Base-by-base conservation (phyloP, 2,113 vertebrate genomes). In the Phaethon lepturus region DNA sequence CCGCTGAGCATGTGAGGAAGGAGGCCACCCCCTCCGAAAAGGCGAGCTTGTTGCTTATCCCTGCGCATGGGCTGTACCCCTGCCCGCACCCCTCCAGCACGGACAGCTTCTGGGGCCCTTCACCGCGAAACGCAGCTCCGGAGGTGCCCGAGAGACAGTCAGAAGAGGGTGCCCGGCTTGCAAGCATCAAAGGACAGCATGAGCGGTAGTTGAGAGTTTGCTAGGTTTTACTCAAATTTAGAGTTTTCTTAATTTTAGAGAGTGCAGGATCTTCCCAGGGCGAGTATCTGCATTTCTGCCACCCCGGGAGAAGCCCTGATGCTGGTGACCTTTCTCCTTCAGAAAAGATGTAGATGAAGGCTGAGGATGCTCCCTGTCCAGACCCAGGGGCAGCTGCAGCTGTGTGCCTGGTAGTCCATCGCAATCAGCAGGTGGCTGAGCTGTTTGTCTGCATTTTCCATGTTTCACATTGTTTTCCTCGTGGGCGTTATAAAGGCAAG, bases 381-480 rank as follows among this genome's bases (percentile, higher is more conserved):
- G 78, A 85, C 3, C 18, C 31, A 31, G 29, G n/a, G 81, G 23
- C 35, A 89, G 85, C 59, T 81, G 81, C 92, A 88, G 69, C 93
- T 96, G 60, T 62, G 24, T 63, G 81, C 66, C 74, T 82, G 58
- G 74, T 88, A 93, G 81, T 82, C 78, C 4, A 4, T 13, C 1
- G 0, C 49, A 28, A 38, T 91, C 85, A 97, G 88, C 90, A 96
- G 95, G 97, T 97, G 75, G 71, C 53, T 88, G 77, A 94, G 58
- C 29, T 82, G 49, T 73, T 90, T 93, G 58, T 79, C 93, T 82
- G 38, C 29, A 25, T 77, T 90, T 78, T 67, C 31, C 69, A 16
- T 94, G 77, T 75, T 96, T 78, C 60, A 44, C 73, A 79, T 90
- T 85, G 40, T 50, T 89, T 85, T 62, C 64, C 53, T 87, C 1